These are phyloP conservation scores for Gryllus longicercus DNA, from an alignment of 2,888 invertebrate genomes.

Conservation along the genomic window DNA sequence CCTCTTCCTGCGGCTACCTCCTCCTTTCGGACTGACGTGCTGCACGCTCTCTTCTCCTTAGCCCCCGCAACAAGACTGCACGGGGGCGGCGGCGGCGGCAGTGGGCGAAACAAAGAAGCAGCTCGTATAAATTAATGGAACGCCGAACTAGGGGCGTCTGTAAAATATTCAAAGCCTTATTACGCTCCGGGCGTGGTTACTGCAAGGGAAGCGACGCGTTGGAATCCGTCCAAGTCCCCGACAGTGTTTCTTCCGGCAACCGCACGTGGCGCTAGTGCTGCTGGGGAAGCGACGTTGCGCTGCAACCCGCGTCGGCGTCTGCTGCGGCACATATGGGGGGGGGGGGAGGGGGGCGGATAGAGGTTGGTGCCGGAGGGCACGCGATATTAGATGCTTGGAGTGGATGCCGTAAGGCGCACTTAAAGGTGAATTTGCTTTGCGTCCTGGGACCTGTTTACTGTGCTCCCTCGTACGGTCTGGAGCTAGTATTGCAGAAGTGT, in stretches of 20 bases:
- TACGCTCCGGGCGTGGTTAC: neutral
- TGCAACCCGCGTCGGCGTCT: too few relatives aligned
- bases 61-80: neutral
- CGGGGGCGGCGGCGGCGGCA: neutral
- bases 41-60: neutral
- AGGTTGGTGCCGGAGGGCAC: neutral
- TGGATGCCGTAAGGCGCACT: neutral
- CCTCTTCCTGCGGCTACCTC: too few relatives aligned
- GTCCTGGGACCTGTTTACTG: neutral
- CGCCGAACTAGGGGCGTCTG: slow-evolving; percentile 8
- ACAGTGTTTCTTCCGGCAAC: neutral
- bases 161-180: slow-evolving; percentile 17
- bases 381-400: neutral
- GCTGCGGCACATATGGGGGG: too few relatives aligned
- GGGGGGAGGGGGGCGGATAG: neutral
- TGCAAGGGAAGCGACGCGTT: neutral
- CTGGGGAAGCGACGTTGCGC: too few relatives aligned
- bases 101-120: neutral
- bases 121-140: slow-evolving; percentile 6
- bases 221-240: slow-evolving; percentile 7
- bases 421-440: slow-evolving; percentile 17
- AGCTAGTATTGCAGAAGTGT: too few relatives aligned
- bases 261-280: neutral
- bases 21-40: neutral
- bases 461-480: neutral